phyloP scores from a whole-genome alignment of 1,140 invertebrate genomes.

The Glomeris maerens region DNA sequence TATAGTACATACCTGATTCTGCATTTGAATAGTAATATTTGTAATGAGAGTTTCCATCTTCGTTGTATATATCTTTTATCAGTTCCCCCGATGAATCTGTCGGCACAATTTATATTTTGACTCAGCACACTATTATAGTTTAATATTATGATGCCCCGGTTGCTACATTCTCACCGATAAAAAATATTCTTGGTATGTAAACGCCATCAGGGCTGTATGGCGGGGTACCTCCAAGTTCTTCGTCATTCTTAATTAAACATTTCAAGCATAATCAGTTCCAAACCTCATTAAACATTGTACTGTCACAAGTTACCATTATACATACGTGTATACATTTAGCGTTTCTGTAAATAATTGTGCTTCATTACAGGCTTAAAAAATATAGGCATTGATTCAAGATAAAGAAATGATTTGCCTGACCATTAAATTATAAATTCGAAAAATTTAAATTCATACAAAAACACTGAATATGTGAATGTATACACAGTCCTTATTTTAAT shows the following conservation, averaged over 20 bases:
- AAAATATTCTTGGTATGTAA: constrained; percentile 43
- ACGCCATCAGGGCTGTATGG: constrained; percentile 40
- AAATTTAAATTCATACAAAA: too few relatives aligned
- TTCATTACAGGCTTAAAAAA: neutral
- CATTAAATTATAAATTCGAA: too few relatives aligned
- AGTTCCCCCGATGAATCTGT: constrained; percentile 36
- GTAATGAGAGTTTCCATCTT: constrained; percentile 40
- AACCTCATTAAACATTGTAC: too few relatives aligned
- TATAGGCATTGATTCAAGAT: neutral
- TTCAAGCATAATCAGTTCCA: neutral
- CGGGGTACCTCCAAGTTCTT: constrained; percentile 33
- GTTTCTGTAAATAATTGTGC: too few relatives aligned
- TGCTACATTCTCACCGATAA: constrained; percentile 26
- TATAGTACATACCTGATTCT: constrained; percentile 23
- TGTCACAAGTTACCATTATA: too few relatives aligned
- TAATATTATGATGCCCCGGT: neutral
- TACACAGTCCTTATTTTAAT: too few relatives aligned
- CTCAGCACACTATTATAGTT: neutral
- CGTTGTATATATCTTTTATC: constrained; percentile 37
- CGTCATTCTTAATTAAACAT: constrained; percentile 31
- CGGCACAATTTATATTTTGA: constrained; percentile 4
- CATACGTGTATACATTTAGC: too few relatives aligned
- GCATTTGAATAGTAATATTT: constrained; percentile 43
- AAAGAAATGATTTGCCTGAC: too few relatives aligned
- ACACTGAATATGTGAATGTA: too few relatives aligned